These are phyloP conservation scores for Sinocyclocheilus maitianheensis DNA, from an alignment of 2,113 vertebrate species.

Conservation along the genomic window DNA sequence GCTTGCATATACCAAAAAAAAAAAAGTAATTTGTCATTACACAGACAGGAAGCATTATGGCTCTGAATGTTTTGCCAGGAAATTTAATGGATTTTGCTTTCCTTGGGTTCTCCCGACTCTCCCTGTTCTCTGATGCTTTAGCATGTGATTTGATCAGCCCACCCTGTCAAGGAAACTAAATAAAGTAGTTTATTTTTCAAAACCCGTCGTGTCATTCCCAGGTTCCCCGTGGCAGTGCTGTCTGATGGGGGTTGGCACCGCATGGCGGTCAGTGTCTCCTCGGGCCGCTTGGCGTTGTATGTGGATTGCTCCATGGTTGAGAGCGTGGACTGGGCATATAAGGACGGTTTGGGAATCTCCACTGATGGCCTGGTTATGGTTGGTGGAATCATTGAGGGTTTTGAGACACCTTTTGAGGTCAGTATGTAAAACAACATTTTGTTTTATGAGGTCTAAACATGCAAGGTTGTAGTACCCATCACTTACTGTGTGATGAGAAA, in stretches of 20 bases:
- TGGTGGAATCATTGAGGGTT: conserved; percentile 79
- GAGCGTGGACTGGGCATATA: conserved; percentile 80
- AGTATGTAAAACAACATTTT: conserved; percentile 27
- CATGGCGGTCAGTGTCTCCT: conserved; percentile 80
- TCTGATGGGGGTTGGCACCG: conserved; percentile 82
- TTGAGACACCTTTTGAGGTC: conserved; percentile 86
- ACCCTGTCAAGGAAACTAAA: neutral
- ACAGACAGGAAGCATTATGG: conserved; percentile 5
- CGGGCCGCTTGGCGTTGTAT: conserved; percentile 74
- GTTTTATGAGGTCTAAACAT: neutral
- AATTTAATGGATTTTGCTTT: neutral
- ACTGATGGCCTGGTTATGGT: conserved; percentile 80
- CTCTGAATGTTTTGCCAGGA: conserved; percentile 5
- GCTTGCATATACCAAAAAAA: neutral
- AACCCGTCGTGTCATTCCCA: conserved; percentile 53
- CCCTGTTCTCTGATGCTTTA: neutral
- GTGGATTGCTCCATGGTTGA: conserved; percentile 87
- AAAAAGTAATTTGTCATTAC: neutral
- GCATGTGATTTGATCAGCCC: no score
- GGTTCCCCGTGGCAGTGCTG: conserved; percentile 80
- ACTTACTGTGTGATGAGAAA: neutral
- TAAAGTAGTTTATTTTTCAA: neutral
- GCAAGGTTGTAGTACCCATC: neutral
- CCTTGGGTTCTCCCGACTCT: neutral
- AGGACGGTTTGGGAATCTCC: conserved; percentile 72